phyloP scores from a whole-genome alignment of 2,888 invertebrate genomes.

The Rapana venosa region DNA sequence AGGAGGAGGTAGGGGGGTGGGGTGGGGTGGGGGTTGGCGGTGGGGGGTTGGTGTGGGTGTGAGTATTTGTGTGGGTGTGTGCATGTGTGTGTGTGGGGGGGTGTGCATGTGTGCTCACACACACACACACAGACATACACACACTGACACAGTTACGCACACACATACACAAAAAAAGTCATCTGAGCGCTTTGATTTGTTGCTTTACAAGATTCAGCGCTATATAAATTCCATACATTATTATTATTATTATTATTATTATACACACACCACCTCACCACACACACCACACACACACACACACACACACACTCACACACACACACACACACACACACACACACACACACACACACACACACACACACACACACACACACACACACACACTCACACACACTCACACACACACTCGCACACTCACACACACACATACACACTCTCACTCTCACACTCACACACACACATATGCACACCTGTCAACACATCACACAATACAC shows the following conservation, averaged over 20 bases:
- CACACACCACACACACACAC: no score
- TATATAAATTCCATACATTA: no score
- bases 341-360: slow-evolving; percentile 13
- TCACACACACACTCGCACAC: slow-evolving; percentile 1
- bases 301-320: background rate
- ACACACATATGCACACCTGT: background rate
- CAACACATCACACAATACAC: no score
- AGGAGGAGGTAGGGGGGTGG: background rate
- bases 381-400: slow-evolving; percentile 14
- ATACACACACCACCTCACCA: no score
- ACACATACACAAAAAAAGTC: no score
- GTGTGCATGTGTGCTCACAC: background rate
- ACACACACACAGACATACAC: background rate
- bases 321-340: slow-evolving; percentile 7
- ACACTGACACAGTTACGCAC: no score
- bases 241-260: no score
- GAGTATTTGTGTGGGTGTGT: background rate
- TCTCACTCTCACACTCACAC: background rate
- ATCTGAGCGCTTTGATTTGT: no score
- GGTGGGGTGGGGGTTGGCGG: background rate
- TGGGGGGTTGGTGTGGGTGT: background rate
- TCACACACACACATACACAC: background rate
- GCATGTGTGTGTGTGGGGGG: background rate
- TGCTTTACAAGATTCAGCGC: no score
- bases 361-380: slow-evolving; percentile 18